Base-by-base conservation (phyloP, 2,113 vertebrate genomes). In the Gambusia affinis region DNA sequence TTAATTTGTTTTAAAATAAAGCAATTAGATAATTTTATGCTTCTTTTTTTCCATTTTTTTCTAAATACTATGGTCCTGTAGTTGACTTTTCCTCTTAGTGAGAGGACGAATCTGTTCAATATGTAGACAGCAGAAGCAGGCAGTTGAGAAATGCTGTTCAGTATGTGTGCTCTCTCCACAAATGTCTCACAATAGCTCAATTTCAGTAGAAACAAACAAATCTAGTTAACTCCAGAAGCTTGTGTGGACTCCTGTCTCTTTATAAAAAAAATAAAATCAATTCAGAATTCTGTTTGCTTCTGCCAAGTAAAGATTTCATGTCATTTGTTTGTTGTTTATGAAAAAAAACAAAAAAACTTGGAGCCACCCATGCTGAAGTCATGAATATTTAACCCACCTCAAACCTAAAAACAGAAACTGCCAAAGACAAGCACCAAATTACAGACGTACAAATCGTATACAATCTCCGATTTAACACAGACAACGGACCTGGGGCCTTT, bases 241-340 rank as follows among this genome's bases (percentile, higher is more conserved):
- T 79, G 79, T 28, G 69, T 85, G 71, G 82, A 82, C 72, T 70
- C 39, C 17, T 65, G 72, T 65, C 67, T 78, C 68, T 33, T 17
- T 14, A 47, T 47, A 47, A 47, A 8, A 4, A 29, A 29, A 75
- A 33, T 76, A 76, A 87, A 83, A 91, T 91, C 90, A 67, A 90
- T 89, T 81, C 79, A 37, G 77, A 79, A 87, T 89, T 89, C 85
- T 87, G 85, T 91, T 91, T 90, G 89, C 78, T 84, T 86, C 77
- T 39, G 15, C 67, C 80, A 89, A 90, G 90, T 91, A 91, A 92
- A 90, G 89, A 92, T 91, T 91, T 91, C 82, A 91, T 91, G 81
- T 90, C 83, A 83, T 91, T 88, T 91, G 79, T 87, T 89, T 85
- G 84, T 90, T 89, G 85, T 84, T 88, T 76, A 79, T 71, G 67